Conservation (phyloP, 2,797 vertebrate genomes). For the Poecile montanus region DNA sequence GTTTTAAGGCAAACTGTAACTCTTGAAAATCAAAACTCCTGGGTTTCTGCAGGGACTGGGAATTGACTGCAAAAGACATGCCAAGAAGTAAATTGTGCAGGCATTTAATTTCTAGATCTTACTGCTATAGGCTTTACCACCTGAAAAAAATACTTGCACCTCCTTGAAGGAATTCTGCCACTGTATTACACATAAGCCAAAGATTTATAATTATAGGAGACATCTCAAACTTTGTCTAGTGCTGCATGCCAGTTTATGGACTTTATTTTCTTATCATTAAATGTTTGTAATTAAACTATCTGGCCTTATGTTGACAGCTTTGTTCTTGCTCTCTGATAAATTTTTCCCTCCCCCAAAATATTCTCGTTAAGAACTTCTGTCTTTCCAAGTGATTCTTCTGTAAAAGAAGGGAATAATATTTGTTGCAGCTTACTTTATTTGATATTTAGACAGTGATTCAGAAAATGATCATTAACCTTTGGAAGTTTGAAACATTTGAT, state of each 20-base stretch:
- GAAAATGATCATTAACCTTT: neutral
- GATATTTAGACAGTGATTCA: conserved; percentile 5
- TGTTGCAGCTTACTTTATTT: neutral
- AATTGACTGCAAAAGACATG: neutral
- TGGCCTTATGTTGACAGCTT: neutral
- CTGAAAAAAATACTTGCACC: neutral
- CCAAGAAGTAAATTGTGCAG: neutral
- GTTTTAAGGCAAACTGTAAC: neutral
- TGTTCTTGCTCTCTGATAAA: neutral
- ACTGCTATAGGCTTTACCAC: neutral
- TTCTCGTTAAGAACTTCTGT: neutral
- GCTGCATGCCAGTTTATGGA: neutral
- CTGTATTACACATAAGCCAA: neutral
- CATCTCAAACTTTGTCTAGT: neutral
- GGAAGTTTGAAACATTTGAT: neutral
- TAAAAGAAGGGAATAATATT: neutral
- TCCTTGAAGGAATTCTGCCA: neutral
- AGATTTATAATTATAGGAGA: neutral
- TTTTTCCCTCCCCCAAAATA: neutral
- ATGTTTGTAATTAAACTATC: neutral
- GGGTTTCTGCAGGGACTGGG: neutral
- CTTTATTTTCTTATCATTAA: neutral
- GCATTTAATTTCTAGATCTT: neutral
- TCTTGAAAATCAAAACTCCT: neutral
- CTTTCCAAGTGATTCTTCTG: neutral